Evolutionary conservation across 2,888 invertebrate genomes (phyloP), one percentile per base, ranked within the genome.

Genomic region (Halictus quadricinctus): DNA sequence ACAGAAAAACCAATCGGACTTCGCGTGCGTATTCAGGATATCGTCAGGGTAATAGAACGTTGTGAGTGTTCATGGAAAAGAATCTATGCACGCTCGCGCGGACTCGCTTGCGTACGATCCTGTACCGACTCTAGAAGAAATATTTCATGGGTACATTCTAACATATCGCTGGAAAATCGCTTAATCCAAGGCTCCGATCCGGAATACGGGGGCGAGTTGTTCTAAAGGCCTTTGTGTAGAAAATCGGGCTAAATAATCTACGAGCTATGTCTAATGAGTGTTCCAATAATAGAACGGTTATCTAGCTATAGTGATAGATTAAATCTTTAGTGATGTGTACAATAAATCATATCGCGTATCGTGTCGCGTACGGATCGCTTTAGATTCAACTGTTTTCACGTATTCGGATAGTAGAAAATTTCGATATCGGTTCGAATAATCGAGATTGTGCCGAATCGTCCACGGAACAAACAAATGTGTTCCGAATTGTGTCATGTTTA

Each of bases 141-240:
- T 60, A 29, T 80, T 82, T 82, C 72, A 46, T 76, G 64, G 54
- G 25, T 66, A 78, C 50, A 48, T 66, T 76, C 73, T 72, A 83
- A 64, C 72, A 54, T 48, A 50, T 74, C 64, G 79, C 10, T 88
- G 85, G 78, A 72, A 83, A 88, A 86, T 25, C 43, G 66, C 77
- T 81, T 50, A 36, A 81, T 72, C 66, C 86, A 78, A 83, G 83
- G 79, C 75, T 78, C 80, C 60, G 54, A 66, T 80, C 76, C 76
- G 80, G 88, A 83, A 76, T 74, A 79, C 54, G 72, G 54, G 72
- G 76, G 73, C 78, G 18, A 78, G 66, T 41, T 54, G 64, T 75
- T 79, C 64, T 54, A 64, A 77, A 81, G 76, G 77, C 77, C 79
- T 79, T 46, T 72, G 70, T 70, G 73, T 73, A 69, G 66, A 58